These are phyloP conservation scores for Sebastes trivittatus DNA, from an alignment of 2,797 vertebrate genomes.

Conservation along the genomic window DNA sequence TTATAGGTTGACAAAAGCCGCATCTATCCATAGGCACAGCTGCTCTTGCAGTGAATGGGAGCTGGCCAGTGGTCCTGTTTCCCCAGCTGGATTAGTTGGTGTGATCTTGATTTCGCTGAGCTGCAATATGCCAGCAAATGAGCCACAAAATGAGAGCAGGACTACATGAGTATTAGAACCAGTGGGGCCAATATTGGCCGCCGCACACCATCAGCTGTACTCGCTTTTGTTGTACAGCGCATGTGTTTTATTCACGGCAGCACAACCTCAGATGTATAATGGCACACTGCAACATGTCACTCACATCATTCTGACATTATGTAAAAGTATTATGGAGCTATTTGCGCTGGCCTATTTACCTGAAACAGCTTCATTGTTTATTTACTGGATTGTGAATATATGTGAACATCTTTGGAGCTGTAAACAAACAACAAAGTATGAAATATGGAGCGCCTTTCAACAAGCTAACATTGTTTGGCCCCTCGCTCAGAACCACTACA, in stretches of 20 bases:
- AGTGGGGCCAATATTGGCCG: constrained; percentile 33
- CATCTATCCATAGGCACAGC: constrained; percentile 17
- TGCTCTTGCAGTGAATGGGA: constrained; percentile 10
- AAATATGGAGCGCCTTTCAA: constrained; percentile 52
- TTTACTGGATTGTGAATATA: constrained; percentile 24
- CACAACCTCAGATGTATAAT: background rate
- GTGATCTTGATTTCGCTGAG: constrained; percentile 52
- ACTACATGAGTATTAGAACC: constrained; percentile 32
- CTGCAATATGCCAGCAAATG: constrained; percentile 68
- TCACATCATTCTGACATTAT: background rate
- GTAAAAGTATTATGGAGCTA: background rate
- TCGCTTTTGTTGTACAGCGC: constrained; percentile 8
- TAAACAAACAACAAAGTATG: constrained; percentile 62
- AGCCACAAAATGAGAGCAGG: constrained; percentile 65
- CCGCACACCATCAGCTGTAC: constrained; percentile 7
- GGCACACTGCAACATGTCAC: background rate
- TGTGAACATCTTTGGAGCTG: constrained; percentile 22
- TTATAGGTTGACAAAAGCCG: constrained; percentile 49
- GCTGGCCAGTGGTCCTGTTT: constrained; percentile 1
- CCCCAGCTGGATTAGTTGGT: constrained; percentile 34
- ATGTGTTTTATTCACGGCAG: constrained; percentile 13
- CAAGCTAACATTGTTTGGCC: constrained; percentile 10
- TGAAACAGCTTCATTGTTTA: constrained; percentile 36
- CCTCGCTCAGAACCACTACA: constrained; percentile 44
- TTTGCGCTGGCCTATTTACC: constrained; percentile 31